Percentiles rank a stretch among this genome's conserved stretches.
Conservation (phyloP, 2,797 vertebrate species). For the Centroberyx gerrardi region DNA sequence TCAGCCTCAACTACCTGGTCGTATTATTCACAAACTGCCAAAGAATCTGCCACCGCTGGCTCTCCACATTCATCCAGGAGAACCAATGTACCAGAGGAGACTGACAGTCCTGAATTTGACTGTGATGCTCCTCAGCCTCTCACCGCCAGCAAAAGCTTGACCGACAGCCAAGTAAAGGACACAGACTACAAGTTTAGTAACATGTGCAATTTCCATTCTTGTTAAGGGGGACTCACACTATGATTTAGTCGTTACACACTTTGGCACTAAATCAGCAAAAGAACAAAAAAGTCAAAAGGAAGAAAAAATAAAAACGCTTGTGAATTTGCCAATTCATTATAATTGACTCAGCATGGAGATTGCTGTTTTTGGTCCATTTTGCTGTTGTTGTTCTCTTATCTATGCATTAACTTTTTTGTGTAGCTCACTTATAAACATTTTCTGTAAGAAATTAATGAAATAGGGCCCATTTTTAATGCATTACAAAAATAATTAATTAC, state of each 20-base stretch:
- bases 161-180: conserved; percentile 62
- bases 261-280: no score
- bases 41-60: not conserved
- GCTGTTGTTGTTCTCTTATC: no score
- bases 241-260: not conserved
- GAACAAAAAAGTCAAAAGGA: not conserved
- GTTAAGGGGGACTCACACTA: conserved; percentile 39
- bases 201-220: conserved; percentile 75
- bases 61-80: conserved; percentile 36
- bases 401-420: no score
- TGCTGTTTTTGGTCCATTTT: not conserved
- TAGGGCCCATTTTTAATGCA: no score
- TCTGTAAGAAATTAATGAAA: no score
- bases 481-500: no score
- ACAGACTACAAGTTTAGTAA: conserved; percentile 74
- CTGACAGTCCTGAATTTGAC: conserved; percentile 65
- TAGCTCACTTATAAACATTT: no score
- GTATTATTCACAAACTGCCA: conserved; percentile 31
- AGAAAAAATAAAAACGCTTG: not conserved
- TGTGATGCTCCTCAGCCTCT: conserved; percentile 56
- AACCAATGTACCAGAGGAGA: conserved; percentile 86
- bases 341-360: not conserved
- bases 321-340: not conserved
- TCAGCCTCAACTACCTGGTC: conserved; percentile 60
- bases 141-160: conserved; percentile 72